phyloP scores from a whole-genome alignment of 2,888 invertebrate species.

The Cetonia aurata region DNA sequence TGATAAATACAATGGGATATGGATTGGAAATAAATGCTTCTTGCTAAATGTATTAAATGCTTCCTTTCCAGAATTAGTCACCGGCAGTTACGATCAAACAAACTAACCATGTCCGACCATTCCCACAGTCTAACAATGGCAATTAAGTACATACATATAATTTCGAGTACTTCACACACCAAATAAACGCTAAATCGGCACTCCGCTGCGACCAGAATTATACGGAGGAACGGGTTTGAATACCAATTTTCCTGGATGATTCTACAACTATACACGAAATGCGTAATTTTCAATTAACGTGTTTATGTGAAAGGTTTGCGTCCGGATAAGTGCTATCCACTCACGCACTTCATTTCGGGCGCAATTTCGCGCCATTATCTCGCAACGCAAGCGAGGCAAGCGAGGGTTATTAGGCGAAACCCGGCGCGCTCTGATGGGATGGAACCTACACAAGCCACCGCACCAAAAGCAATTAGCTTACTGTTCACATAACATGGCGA shows the following conservation, averaged over 20 bases:
- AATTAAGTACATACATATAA: neutral
- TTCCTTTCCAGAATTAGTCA: too few species aligned
- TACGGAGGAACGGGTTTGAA: neutral
- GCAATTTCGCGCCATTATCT: conserved; percentile 39
- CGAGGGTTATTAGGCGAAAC: conserved; percentile 33
- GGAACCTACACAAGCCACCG: neutral
- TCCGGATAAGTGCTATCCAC: conserved; percentile 18
- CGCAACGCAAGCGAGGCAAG: conserved; percentile 30
- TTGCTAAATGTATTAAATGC: too few species aligned
- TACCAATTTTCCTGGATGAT: conserved; percentile 2
- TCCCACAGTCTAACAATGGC: too few species aligned
- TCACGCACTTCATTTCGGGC: conserved; percentile 9
- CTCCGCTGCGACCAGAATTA: neutral
- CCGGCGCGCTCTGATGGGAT: conserved; percentile 16
- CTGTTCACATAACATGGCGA: conserved; percentile 21
- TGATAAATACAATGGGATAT: too few species aligned
- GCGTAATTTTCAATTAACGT: conserved; percentile 39
- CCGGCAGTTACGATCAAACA: too few species aligned
- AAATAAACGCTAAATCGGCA: conserved; percentile 5
- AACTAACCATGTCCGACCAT: too few species aligned
- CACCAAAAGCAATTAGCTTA: conserved; percentile 29
- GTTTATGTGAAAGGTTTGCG: conserved; percentile 8
- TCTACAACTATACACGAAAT: conserved; percentile 5
- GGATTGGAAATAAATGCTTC: too few species aligned
- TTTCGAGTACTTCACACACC: conserved; percentile 4